Evolutionary conservation across 1,140 invertebrate species (phyloP).

Genomic region (Drosophila sproati): DNA sequence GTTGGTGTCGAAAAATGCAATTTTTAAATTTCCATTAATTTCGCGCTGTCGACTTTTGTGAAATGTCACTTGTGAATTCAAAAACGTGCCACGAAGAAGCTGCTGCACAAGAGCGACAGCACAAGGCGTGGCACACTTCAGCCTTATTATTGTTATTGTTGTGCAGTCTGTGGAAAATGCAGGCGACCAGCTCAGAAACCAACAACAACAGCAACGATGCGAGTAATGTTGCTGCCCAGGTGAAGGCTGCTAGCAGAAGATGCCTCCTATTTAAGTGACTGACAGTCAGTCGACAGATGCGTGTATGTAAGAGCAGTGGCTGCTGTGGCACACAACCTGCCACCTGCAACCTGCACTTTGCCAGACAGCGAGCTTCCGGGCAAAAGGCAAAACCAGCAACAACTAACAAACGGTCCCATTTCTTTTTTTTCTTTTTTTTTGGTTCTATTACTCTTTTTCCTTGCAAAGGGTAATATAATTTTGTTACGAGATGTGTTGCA

Average conservation of each 20-base stretch:
- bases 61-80: constrained; percentile 70
- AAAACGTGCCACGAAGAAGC: constrained; percentile 38
- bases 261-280: constrained; percentile 41
- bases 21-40: constrained; percentile 79
- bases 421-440: constrained; percentile 6
- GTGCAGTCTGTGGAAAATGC: constrained; percentile 24
- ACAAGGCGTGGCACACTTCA: constrained; percentile 13
- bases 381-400: constrained; percentile 23
- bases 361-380: constrained; percentile 32
- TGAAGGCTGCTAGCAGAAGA: constrained; percentile 8
- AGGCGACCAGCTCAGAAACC: constrained; percentile 14
- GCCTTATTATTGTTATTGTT: constrained; percentile 16
- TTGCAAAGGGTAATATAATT: background rate
- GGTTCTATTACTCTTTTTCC: background rate
- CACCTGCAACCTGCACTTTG: constrained; percentile 24
- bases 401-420: constrained; percentile 36
- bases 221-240: constrained; percentile 21
- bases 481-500: background rate
- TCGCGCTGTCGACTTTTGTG: constrained; percentile 73
- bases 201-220: constrained; percentile 13
- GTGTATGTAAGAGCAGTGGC: constrained; percentile 15
- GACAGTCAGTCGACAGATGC: constrained; percentile 22
- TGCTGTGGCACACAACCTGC: constrained; percentile 20
- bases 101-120: background rate
- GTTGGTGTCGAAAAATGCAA: constrained; percentile 70